Percentiles rank a stretch among this genome's conserved stretches.
phyloP scores from a whole-genome alignment of 2,888 invertebrate genomes.

The Caenorhabditis panamensis region DNA sequence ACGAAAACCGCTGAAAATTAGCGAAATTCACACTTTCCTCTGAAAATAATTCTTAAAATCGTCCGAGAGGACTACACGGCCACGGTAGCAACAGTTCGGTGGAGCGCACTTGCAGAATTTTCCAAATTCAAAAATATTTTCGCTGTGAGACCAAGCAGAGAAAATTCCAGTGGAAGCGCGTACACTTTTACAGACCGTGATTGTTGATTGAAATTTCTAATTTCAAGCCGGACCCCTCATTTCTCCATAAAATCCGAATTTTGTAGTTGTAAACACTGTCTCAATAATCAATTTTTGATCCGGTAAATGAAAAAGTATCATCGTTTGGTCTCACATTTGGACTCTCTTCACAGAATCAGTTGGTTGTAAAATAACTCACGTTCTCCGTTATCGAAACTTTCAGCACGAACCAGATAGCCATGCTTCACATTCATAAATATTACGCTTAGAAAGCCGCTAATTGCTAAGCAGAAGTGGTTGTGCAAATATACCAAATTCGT shows the following conservation, averaged over 20 bases:
- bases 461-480: constrained; percentile 34
- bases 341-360: constrained; percentile 25
- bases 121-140: no score
- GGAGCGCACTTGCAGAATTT: no score
- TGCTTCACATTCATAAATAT: constrained; percentile 27
- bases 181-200: constrained; percentile 1
- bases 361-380: not conserved
- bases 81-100: no score
- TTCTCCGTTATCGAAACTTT: not conserved
- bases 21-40: no score
- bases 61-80: no score
- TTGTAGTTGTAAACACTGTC: constrained; percentile 1
- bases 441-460: constrained; percentile 34
- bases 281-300: not conserved
- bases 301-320: not conserved
- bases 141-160: no score
- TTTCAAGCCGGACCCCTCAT: no score
- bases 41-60: no score
- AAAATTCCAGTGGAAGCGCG: no score
- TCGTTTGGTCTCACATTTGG: no score
- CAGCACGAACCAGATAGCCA: constrained; percentile 10
- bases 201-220: not conserved
- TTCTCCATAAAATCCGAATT: not conserved
- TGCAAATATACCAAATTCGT: constrained; percentile 21
- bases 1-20: no score